phyloP scores from a whole-genome alignment of 2,888 invertebrate species.

The Lycaena phlaeas region DNA sequence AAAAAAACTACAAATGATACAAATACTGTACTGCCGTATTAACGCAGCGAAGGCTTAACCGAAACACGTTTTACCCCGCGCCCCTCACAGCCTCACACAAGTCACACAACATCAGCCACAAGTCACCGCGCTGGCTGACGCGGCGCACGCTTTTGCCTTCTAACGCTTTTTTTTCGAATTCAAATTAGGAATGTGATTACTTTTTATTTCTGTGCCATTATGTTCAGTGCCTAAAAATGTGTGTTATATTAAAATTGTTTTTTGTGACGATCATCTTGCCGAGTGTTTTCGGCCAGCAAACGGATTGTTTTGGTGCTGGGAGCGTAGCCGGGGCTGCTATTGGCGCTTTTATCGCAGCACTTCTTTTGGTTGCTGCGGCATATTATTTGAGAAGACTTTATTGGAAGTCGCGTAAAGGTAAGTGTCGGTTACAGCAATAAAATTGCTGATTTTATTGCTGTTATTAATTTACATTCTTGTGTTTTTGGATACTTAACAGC shows the following conservation, averaged over 20 bases:
- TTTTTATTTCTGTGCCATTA: slow-evolving; percentile 48
- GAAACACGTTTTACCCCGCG: slow-evolving; percentile 58
- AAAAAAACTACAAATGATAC: too few relatives aligned
- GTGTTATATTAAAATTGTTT: slow-evolving; percentile 54
- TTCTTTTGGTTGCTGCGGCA: slow-evolving; percentile 71
- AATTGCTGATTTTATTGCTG: too few relatives aligned
- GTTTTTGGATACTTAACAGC: too few relatives aligned
- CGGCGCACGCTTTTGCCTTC: slow-evolving; percentile 41
- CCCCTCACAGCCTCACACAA: too few relatives aligned
- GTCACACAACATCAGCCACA: slow-evolving; percentile 61
- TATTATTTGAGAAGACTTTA: slow-evolving; percentile 75
- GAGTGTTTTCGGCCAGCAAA: slow-evolving; percentile 60
- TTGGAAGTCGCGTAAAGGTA: slow-evolving; percentile 75
- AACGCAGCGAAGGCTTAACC: slow-evolving; percentile 30
- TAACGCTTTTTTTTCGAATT: slow-evolving; percentile 35
- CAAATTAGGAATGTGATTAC: slow-evolving; percentile 56
- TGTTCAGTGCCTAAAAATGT: slow-evolving; percentile 50
- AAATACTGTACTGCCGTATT: slow-evolving; percentile 15
- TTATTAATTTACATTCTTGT: too few relatives aligned
- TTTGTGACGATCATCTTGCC: slow-evolving; percentile 58
- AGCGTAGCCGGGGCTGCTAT: slow-evolving; percentile 81
- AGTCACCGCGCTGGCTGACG: slow-evolving; percentile 53
- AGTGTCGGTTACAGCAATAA: slow-evolving; percentile 24
- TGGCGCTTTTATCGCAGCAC: slow-evolving; percentile 78
- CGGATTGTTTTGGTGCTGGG: slow-evolving; percentile 77